Percentiles rank a stretch among this genome's conserved stretches.
Conservation (phyloP, 2,797 vertebrate species). For the Acropternis orthonyx region DNA sequence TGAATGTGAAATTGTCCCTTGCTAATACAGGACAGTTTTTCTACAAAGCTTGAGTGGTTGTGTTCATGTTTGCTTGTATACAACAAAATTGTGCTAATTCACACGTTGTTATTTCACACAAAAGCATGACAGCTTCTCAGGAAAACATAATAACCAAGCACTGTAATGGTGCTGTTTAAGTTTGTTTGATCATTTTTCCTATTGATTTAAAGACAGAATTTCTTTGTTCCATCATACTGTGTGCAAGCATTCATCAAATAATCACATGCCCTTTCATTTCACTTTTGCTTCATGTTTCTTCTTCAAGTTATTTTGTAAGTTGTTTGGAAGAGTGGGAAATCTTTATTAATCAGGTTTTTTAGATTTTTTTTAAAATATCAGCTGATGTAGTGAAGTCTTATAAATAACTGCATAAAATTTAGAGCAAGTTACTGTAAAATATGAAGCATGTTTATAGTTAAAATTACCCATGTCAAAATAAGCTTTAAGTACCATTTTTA, state of each 20-base stretch:
- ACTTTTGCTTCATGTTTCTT: neutral
- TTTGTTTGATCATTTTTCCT: slow-evolving; percentile 4
- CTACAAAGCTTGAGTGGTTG: neutral
- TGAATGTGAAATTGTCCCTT: neutral
- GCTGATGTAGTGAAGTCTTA: neutral
- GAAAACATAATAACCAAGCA: neutral
- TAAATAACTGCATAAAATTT: neutral
- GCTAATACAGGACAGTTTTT: neutral
- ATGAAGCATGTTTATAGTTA: neutral
- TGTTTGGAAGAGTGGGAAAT: neutral
- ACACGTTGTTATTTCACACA: neutral
- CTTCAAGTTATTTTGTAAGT: neutral
- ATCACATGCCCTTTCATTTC: neutral
- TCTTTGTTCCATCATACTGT: slow-evolving; percentile 6
- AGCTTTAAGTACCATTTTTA: neutral
- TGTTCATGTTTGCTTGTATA: neutral
- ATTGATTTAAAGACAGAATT: slow-evolving; percentile 39
- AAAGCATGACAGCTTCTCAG: neutral
- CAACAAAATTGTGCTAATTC: neutral
- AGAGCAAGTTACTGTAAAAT: neutral
- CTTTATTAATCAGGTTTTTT: neutral
- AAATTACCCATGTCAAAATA: neutral
- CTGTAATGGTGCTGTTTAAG: neutral
- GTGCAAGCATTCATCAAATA: slow-evolving; percentile 31
- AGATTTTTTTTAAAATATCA: neutral